Percentiles rank a stretch among this genome's conserved stretches.
Evolutionary conservation across 2,888 invertebrate species (phyloP).

Genomic region (Chymomyza procnemis): DNA sequence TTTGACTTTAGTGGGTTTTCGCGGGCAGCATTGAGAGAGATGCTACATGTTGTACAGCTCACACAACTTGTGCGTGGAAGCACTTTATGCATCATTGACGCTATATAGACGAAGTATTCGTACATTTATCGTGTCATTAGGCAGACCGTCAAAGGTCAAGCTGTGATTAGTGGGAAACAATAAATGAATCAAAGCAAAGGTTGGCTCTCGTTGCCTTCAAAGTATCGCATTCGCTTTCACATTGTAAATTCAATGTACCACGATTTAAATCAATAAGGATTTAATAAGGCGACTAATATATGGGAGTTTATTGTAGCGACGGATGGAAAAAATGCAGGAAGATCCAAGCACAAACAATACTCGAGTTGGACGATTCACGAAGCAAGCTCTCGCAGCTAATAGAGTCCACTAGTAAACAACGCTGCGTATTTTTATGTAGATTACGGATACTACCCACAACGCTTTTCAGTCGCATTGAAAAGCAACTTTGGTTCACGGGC

Average conservation of each 20-base stretch:
- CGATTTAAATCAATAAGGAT: conserved; percentile 1
- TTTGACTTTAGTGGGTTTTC: background rate
- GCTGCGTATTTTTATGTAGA: too few relatives aligned
- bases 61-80: background rate
- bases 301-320: too few relatives aligned
- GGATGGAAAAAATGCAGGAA: too few relatives aligned
- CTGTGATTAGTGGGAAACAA: background rate
- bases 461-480: too few relatives aligned
- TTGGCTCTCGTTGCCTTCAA: background rate
- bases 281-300: background rate
- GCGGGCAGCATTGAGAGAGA: too few relatives aligned
- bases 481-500: too few relatives aligned
- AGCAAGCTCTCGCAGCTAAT: too few relatives aligned
- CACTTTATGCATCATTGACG: conserved; percentile 55
- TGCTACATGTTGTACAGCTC: too few relatives aligned
- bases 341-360: too few relatives aligned
- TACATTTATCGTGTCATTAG: conserved; percentile 66
- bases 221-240: background rate
- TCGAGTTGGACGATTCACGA: too few relatives aligned
- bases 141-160: conserved; percentile 28
- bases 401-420: too few relatives aligned
- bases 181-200: conserved; percentile 36
- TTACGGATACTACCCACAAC: too few relatives aligned
- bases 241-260: conserved; percentile 43
- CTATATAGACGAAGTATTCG: conserved; percentile 44